Evolutionary conservation across 2,888 invertebrate genomes (phyloP).

Genomic region (Phanerotoma sp.): DNA sequence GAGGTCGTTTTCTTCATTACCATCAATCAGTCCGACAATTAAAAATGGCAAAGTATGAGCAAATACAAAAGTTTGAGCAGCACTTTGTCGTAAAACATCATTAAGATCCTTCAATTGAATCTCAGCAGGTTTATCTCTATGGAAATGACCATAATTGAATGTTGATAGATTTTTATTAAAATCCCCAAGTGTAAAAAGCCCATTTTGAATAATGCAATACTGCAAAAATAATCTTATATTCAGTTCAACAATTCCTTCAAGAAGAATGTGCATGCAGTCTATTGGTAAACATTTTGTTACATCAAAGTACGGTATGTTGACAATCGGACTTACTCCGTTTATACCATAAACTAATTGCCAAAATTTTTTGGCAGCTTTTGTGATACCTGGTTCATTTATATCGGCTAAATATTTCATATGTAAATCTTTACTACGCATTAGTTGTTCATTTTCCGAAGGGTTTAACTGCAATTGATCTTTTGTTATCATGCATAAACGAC

Average conservation of each 20-base stretch:
- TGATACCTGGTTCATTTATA: background rate
- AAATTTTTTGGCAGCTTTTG: conserved; percentile 9
- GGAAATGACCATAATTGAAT: conserved; percentile 15
- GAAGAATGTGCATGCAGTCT: conserved; percentile 25
- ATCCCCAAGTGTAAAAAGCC: conserved; percentile 9
- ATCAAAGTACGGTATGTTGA: conserved; percentile 13
- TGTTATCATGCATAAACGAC: conserved; percentile 28
- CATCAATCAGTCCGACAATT: background rate
- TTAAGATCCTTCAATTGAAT: background rate
- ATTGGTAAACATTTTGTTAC: conserved; percentile 16
- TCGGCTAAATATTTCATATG: conserved; percentile 16
- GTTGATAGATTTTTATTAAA: conserved; percentile 1
- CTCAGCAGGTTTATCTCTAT: conserved; percentile 8
- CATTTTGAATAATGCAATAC: background rate
- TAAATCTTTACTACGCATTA: background rate
- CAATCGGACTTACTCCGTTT: conserved; percentile 15
- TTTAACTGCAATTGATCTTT: conserved; percentile 4
- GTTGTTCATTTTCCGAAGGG: conserved; percentile 13
- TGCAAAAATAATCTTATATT: background rate
- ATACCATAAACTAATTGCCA: conserved; percentile 6
- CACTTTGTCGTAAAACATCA: conserved; percentile 7
- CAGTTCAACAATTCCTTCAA: conserved; percentile 23
- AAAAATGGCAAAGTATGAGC: conserved; percentile 12
- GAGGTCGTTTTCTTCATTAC: background rate
- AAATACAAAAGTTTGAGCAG: conserved; percentile 4